phyloP scores from a whole-genome alignment of 2,113 vertebrate genomes.

The Pseudolaguvia tuberculata region DNA sequence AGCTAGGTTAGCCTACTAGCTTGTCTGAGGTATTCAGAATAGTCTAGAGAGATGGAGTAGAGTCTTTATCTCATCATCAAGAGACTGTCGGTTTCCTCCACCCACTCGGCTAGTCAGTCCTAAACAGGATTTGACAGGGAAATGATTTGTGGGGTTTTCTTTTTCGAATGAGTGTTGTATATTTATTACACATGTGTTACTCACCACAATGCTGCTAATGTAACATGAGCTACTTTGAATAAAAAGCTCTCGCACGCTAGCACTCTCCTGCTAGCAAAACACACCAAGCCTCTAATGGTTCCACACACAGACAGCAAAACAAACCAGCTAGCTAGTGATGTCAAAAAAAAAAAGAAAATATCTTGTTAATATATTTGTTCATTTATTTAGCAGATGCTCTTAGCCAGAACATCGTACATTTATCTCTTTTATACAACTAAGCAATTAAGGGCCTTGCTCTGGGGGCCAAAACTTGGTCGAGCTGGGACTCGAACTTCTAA shows the following conservation, averaged over 20 bases:
- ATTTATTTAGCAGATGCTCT: too few relatives aligned
- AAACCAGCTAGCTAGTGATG: neutral
- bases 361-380: too few relatives aligned
- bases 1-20: slow-evolving; percentile 16
- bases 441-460: too few relatives aligned
- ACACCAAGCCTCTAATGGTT: neutral
- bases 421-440: too few relatives aligned
- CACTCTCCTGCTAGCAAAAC: neutral
- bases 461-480: too few relatives aligned
- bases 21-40: slow-evolving; percentile 12
- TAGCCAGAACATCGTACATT: too few relatives aligned
- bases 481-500: too few relatives aligned
- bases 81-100: slow-evolving; percentile 12
- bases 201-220: neutral
- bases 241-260: neutral
- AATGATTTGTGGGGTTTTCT: neutral
- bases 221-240: neutral
- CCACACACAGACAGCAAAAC: neutral
- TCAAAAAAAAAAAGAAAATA: too few relatives aligned
- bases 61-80: slow-evolving; percentile 17
- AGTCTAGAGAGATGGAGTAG: neutral
- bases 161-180: neutral
- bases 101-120: slow-evolving; percentile 6
- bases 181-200: neutral
- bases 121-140: neutral